phyloP scores from a whole-genome alignment of 2,888 invertebrate genomes.

The Nemoura dubitans region DNA sequence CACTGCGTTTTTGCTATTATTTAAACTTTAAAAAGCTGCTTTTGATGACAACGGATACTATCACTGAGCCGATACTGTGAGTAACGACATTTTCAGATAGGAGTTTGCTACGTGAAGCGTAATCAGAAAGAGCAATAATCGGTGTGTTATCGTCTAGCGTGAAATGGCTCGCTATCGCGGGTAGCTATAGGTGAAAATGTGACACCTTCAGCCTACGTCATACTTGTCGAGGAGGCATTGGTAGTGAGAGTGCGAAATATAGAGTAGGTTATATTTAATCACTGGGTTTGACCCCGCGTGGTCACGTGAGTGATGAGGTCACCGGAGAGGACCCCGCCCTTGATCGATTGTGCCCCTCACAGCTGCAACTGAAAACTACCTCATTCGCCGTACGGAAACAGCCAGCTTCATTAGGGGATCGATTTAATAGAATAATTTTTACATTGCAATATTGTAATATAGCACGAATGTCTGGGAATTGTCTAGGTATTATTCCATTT shows the following conservation, averaged over 20 bases:
- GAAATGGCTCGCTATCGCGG: background rate
- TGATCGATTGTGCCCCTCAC: conserved; percentile 18
- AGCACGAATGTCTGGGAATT: background rate
- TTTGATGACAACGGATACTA: background rate
- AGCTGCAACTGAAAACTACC: background rate
- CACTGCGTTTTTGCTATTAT: background rate
- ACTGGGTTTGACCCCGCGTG: conserved; percentile 24
- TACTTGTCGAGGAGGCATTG: background rate
- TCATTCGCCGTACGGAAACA: background rate
- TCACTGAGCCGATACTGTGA: background rate
- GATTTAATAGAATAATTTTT: conserved; percentile 12
- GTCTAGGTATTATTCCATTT: background rate
- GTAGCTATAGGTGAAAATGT: background rate
- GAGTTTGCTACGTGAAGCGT: background rate
- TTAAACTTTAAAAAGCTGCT: background rate
- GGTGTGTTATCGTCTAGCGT: background rate
- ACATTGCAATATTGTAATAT: background rate
- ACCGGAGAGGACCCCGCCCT: conserved; percentile 17
- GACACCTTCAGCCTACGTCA: background rate
- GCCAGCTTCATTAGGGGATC: background rate
- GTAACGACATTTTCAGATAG: background rate
- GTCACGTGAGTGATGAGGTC: conserved; percentile 30
- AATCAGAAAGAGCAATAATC: background rate
- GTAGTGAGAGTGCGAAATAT: conserved; percentile 17
- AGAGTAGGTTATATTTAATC: conserved; percentile 31